These are phyloP conservation scores for Onthophagus sagittarius DNA, from an alignment of 2,888 invertebrate genomes.

Conservation along the genomic window DNA sequence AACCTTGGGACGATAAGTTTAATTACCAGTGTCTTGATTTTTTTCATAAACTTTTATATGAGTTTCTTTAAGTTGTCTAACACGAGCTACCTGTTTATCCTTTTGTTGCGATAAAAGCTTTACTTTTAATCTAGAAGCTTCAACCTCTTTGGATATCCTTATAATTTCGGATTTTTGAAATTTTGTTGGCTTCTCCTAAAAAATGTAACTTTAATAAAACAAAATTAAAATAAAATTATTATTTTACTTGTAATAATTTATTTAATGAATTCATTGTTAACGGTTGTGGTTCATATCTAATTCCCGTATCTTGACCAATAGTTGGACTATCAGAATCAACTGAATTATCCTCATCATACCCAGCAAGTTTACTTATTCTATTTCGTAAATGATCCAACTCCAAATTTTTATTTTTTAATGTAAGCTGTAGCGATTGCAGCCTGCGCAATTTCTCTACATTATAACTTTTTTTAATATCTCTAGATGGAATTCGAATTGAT, in stretches of 20 bases:
- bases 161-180: conserved; percentile 62
- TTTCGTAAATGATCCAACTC: conserved; percentile 55
- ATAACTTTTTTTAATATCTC: conserved; percentile 70
- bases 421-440: conserved; percentile 66
- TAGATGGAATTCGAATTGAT: conserved; percentile 53
- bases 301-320: conserved; percentile 28
- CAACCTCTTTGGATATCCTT: conserved; percentile 64
- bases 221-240: conserved; percentile 9
- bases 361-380: conserved; percentile 43
- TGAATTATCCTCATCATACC: conserved; percentile 25
- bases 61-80: conserved; percentile 62
- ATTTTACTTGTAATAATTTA: conserved; percentile 43
- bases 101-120: conserved; percentile 67
- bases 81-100: conserved; percentile 59
- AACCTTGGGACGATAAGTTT: not conserved
- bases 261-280: conserved; percentile 48
- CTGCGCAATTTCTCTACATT: conserved; percentile 66
- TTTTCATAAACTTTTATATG: conserved; percentile 62
- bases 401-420: conserved; percentile 64
- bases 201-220: conserved; percentile 22
- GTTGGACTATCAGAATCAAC: conserved; percentile 18
- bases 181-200: conserved; percentile 59
- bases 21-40: conserved; percentile 65
- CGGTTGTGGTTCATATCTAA: conserved; percentile 43
- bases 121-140: conserved; percentile 65